Evolutionary conservation across 2,113 vertebrate species (phyloP).

Genomic region (Gopherus flavomarginatus): DNA sequence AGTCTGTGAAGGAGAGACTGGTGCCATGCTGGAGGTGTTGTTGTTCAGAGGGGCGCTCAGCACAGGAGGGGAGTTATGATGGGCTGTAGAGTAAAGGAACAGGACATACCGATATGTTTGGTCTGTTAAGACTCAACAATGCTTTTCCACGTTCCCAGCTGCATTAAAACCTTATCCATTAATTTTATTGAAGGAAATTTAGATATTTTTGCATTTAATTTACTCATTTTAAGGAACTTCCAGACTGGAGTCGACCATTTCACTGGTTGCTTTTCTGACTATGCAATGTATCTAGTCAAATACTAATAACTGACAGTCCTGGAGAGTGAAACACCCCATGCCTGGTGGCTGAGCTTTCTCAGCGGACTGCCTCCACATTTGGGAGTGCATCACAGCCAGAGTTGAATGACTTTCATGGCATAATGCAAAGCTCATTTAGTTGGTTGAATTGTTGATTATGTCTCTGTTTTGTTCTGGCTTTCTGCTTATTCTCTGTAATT

Average conservation of each 20-base stretch:
- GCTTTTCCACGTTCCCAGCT: not conserved
- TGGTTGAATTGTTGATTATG: not conserved
- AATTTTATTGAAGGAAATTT: not conserved
- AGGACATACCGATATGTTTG: not conserved
- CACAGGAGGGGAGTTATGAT: slow-evolving; percentile 36
- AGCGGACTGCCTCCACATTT: not conserved
- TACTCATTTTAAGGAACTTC: not conserved
- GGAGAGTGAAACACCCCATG: not conserved
- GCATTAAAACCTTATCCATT: not conserved
- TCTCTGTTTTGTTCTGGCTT: not conserved
- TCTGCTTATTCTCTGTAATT: not conserved
- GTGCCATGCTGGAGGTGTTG: slow-evolving; percentile 45
- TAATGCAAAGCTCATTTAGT: not conserved
- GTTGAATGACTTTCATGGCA: not conserved
- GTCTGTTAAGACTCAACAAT: not conserved
- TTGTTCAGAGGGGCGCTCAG: slow-evolving; percentile 44
- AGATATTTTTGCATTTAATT: not conserved
- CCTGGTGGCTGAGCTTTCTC: not conserved
- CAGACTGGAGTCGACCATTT: not conserved
- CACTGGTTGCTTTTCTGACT: not conserved
- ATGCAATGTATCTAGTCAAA: not conserved
- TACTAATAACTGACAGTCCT: not conserved
- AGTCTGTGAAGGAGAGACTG: not conserved
- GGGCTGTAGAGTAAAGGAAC: slow-evolving; percentile 59
- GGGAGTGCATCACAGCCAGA: not conserved